phyloP scores from a whole-genome alignment of 2,113 vertebrate species.

The Mustelus asterias region DNA sequence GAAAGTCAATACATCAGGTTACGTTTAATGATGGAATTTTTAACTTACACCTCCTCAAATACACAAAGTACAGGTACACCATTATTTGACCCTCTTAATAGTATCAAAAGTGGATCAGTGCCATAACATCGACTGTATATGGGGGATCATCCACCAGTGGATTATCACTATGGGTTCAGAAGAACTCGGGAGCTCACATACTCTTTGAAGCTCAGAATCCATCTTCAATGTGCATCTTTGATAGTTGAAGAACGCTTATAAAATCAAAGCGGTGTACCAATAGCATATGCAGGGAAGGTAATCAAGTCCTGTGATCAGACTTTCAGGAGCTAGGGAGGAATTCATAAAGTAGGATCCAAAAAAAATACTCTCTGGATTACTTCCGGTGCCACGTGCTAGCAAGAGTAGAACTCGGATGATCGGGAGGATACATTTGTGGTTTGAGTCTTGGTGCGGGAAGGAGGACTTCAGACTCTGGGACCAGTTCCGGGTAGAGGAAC shows the following conservation, averaged over 20 bases:
- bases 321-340: not conserved
- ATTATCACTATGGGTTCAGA: not conserved
- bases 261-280: not conserved
- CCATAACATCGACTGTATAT: not conserved
- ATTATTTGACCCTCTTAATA: not conserved
- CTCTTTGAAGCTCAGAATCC: not conserved
- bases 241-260: not conserved
- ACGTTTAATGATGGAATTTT: not conserved
- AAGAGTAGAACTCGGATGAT: no score
- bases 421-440: not conserved
- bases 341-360: not conserved
- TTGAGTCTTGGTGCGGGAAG: not conserved
- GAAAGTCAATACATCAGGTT: constrained; percentile 8
- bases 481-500: not conserved
- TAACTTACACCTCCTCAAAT: not conserved
- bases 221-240: not conserved
- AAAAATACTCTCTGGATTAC: no score
- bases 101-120: not conserved
- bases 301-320: not conserved
- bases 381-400: no score
- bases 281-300: no score
- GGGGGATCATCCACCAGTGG: not conserved
- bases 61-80: not conserved
- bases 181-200: not conserved
- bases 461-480: not conserved